Evolutionary conservation across 2,888 invertebrate species (phyloP).

Genomic region (Alloplasta piceator): DNA sequence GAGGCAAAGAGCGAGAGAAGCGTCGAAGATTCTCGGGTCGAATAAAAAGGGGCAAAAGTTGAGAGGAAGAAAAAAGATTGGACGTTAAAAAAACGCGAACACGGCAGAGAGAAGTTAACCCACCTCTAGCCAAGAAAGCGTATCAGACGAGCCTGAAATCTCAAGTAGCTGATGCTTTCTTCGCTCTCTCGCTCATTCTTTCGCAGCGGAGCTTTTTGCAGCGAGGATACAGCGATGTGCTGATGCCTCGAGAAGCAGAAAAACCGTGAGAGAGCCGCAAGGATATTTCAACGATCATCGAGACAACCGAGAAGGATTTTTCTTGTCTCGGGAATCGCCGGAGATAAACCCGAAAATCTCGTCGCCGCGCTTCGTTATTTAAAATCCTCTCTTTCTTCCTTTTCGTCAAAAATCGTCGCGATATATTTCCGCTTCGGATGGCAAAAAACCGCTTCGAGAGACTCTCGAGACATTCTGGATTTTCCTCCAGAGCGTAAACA

Average conservation of each 20-base stretch:
- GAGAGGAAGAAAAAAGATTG: constrained; percentile 69
- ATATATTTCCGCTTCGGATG: too few relatives aligned
- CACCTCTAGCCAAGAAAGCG: constrained; percentile 36
- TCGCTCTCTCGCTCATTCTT: constrained; percentile 23
- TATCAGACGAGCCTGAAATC: constrained; percentile 75
- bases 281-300: constrained; percentile 53
- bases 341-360: constrained; percentile 54
- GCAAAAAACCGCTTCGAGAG: too few relatives aligned
- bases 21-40: constrained; percentile 24
- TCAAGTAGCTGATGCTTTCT: constrained; percentile 73
- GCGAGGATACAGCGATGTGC: constrained; percentile 20
- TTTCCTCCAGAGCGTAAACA: too few relatives aligned
- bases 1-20: constrained; percentile 16
- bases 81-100: constrained; percentile 81
- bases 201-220: constrained; percentile 38
- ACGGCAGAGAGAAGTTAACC: constrained; percentile 79
- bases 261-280: constrained; percentile 17
- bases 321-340: constrained; percentile 14
- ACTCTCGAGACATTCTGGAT: too few relatives aligned
- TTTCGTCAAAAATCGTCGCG: too few relatives aligned
- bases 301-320: constrained; percentile 31
- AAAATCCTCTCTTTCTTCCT: too few relatives aligned
- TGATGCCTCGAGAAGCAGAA: constrained; percentile 51
- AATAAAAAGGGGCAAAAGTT: constrained; percentile 35
- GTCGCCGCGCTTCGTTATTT: too few relatives aligned